Evolutionary conservation across 2,888 invertebrate species (phyloP), one percentile per base, ranked within the genome.

Genomic region (Globia sparganii): DNA sequence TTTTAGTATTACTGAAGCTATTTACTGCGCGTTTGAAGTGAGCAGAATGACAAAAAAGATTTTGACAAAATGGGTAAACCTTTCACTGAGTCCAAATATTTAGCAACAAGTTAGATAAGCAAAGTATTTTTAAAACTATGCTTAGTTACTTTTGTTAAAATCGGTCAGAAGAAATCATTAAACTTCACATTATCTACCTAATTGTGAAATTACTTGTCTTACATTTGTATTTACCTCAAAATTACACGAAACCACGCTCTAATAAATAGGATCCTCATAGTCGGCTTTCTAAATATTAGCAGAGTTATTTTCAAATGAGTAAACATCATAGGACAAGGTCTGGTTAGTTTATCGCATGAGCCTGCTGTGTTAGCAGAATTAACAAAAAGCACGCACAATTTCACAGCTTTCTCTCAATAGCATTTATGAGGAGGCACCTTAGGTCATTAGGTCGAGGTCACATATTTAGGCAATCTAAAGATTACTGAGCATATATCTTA

Each of bases 401-500:
- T 88, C 80, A 81, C 86, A 87, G 83, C 87, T 88, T 81, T 85
- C 85, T 46, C 67, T 77, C 62, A 34, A 83, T 49, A 49, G 28
- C 67, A n/a, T 70, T 34, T 53, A 34, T 2, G 59, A 37, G 28
- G 49, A n/a, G 6, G 21, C 31, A 40, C 34, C 49, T 68, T 62
- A 80, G 77, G 71, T 77, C 64, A 81, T 68, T 62, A 80, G 77
- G 71, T 77, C 64, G 84, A 70, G 71, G 73, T 64, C 56, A 77
- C 11, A 31, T 43, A 58, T 64, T 80, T 83, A 8, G 9, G 64
- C 8, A 83, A 72, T 58, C 34, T 40, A 40, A 61, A 40, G n/a
- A 62, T 66, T 31, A 65, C 28, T 21, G 21, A 8, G 1, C 15
- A 58, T 46, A 46, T 76, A 58, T 25, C 56, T 43, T 4, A 25